Percentiles rank a stretch among this genome's conserved stretches.
Conservation (phyloP, 2,113 vertebrate genomes). For the Gracilinanus agilis region DNA sequence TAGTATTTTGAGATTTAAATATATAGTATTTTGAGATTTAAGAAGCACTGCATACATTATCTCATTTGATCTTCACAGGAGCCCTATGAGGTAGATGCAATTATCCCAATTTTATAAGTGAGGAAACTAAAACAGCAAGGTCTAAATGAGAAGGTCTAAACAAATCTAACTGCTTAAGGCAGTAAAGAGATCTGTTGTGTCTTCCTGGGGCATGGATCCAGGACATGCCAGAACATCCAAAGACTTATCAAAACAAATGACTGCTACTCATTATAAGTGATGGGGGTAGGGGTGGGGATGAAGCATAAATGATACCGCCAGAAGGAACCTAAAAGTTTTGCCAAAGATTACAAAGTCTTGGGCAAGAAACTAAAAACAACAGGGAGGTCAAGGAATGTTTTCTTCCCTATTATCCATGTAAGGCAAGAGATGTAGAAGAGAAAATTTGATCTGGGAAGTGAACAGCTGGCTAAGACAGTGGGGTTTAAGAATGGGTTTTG, state of each 20-base stretch:
- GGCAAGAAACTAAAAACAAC: not conserved
- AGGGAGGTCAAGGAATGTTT: not conserved
- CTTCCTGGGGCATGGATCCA: not conserved
- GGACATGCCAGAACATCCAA: not conserved
- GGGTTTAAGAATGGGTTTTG: not conserved
- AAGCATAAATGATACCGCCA: not conserved
- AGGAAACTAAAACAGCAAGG: not conserved
- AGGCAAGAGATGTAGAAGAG: not conserved
- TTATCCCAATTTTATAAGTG: not conserved
- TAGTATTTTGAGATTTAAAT: not conserved
- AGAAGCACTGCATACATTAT: not conserved
- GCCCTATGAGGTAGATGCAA: not conserved
- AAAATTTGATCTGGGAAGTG: not conserved
- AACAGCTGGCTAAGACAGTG: not conserved
- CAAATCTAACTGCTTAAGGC: not conserved
- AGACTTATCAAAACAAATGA: not conserved
- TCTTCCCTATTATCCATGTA: not conserved
- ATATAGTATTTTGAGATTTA: not conserved
- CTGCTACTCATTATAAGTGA: not conserved
- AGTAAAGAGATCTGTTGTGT: not conserved
- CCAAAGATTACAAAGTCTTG: not conserved
- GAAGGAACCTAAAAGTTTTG: not conserved
- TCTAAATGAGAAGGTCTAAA: not conserved
- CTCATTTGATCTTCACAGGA: not conserved
- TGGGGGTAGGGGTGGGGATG: not conserved